A percentile compares a stretch with the other conserved stretches of the same genome.
Conservation (phyloP, 2,797 vertebrate species). For the Octomys mimax region DNA sequence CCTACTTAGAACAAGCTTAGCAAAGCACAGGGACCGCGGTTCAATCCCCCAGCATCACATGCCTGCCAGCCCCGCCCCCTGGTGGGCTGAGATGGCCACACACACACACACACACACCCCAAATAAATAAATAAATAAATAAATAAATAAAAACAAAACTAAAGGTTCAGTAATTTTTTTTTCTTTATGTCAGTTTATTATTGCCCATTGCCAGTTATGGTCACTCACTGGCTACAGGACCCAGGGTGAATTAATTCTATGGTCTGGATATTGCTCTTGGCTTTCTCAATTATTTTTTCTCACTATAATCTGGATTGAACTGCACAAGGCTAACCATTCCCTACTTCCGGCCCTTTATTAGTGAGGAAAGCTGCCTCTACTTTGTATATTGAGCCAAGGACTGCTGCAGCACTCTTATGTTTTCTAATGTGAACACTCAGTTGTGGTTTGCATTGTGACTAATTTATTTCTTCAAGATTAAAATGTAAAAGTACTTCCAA, state of each 20-base stretch:
- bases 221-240: not conserved
- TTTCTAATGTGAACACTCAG: not conserved
- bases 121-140: no score
- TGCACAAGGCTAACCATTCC: not conserved
- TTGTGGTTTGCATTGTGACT: not conserved
- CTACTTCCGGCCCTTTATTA: not conserved
- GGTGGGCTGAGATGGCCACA: no score
- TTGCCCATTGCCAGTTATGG: not conserved
- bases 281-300: not conserved
- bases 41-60: no score
- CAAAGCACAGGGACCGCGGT: no score
- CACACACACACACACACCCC: no score
- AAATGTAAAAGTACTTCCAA: not conserved
- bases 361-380: not conserved
- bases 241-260: not conserved
- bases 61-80: no score
- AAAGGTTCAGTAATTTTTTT: not conserved
- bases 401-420: not conserved
- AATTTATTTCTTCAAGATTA: constrained; percentile 26
- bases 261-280: not conserved
- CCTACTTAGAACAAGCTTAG: no score
- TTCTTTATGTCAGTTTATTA: not conserved
- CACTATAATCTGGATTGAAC: not conserved
- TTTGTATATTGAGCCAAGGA: not conserved
- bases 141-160: no score